These are phyloP conservation scores for Takifugu ocellatus DNA, from an alignment of 2,797 vertebrate species.

Conservation along the genomic window DNA sequence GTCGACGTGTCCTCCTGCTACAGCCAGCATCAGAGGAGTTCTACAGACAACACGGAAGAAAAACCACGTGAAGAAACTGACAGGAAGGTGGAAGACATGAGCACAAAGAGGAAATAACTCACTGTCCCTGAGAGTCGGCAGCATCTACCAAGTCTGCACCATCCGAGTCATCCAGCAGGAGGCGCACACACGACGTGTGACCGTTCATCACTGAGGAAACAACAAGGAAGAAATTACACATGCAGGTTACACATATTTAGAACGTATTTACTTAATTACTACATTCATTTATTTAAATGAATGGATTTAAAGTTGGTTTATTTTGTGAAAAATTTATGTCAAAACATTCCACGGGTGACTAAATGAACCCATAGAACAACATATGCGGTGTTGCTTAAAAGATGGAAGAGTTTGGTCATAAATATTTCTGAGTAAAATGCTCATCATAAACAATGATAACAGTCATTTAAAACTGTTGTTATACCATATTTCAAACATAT, in stretches of 20 bases:
- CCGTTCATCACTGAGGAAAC: constrained; percentile 87
- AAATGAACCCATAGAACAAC: too few relatives aligned
- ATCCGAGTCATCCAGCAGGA: constrained; percentile 89
- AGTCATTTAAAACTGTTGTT: too few relatives aligned
- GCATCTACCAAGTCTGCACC: constrained; percentile 81
- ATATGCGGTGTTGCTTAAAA: too few relatives aligned
- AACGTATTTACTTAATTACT: not conserved
- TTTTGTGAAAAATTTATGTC: too few relatives aligned
- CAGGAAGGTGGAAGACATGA: not conserved
- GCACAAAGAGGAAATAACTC: constrained; percentile 60
- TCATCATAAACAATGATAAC: too few relatives aligned
- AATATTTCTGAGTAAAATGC: too few relatives aligned
- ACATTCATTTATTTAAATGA: too few relatives aligned
- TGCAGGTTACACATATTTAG: too few relatives aligned
- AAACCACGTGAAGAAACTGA: not conserved
- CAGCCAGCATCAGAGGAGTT: constrained; percentile 95
- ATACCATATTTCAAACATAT: too few relatives aligned
- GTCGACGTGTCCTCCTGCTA: constrained; percentile 91
- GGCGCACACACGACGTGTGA: constrained; percentile 88
- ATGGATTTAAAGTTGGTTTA: too few relatives aligned
- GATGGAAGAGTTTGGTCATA: too few relatives aligned
- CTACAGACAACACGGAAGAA: constrained; percentile 57
- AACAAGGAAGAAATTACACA: not conserved
- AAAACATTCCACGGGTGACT: too few relatives aligned
- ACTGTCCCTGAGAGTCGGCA: constrained; percentile 94